A percentile compares a stretch with the other conserved stretches of the same genome.
phyloP scores from a whole-genome alignment of 2,888 invertebrate genomes.

The Schizaphis graminum region DNA sequence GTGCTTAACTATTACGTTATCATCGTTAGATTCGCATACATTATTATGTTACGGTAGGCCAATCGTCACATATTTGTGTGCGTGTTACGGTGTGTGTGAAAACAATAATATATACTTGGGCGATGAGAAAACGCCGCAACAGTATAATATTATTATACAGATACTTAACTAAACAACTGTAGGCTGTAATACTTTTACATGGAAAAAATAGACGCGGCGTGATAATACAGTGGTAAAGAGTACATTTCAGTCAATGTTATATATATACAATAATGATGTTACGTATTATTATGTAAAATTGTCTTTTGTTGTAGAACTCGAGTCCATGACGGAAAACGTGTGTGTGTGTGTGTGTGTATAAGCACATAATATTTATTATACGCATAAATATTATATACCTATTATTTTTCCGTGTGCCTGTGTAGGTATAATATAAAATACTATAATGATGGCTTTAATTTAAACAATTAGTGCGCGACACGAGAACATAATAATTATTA shows the following conservation, averaged over 20 bases:
- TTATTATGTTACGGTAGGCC: not conserved
- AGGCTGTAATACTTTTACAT: not conserved
- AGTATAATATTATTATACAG: not conserved
- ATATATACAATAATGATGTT: not conserved
- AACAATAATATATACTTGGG: not conserved
- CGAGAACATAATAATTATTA: constrained; percentile 29
- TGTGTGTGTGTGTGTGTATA: not conserved
- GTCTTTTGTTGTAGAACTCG: constrained; percentile 35
- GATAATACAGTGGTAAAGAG: not conserved
- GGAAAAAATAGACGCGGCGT: not conserved
- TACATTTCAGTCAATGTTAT: not conserved
- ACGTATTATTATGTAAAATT: not conserved
- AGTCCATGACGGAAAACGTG: constrained; percentile 20
- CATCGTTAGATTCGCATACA: not conserved
- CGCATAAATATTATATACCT: not conserved
- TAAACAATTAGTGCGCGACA: constrained; percentile 49
- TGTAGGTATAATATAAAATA: not conserved
- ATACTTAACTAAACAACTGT: not conserved
- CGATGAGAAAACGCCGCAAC: not conserved
- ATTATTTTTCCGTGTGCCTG: not conserved
- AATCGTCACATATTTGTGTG: not conserved
- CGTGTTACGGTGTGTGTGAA: not conserved
- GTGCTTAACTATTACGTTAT: not conserved
- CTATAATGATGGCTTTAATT: constrained; percentile 13
- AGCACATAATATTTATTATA: not conserved